Evolutionary conservation across 2,113 vertebrate species (phyloP).

Genomic region (Falcunculus frontatus): DNA sequence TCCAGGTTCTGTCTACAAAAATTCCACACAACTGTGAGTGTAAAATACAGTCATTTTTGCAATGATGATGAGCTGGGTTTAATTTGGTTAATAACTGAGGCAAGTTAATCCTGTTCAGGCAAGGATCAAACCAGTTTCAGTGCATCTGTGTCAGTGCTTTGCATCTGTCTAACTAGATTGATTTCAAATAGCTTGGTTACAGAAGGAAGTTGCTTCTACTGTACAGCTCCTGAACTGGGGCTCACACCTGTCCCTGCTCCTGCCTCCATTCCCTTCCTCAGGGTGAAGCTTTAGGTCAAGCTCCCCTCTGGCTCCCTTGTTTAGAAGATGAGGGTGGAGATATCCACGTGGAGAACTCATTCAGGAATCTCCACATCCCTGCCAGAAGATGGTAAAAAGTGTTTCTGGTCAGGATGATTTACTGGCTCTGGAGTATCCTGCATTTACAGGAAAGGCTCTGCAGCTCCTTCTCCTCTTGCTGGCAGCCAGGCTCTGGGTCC

Average conservation of each 20-base stretch:
- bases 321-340: neutral
- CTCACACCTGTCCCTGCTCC: neutral
- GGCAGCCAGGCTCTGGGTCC: neutral
- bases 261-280: neutral
- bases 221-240: neutral
- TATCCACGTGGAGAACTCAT: fast-evolving
- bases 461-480: neutral
- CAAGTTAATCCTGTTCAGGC: constrained; percentile 50
- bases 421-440: neutral
- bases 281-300: neutral
- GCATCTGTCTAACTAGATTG: neutral
- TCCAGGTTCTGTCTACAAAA: neutral
- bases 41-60: neutral
- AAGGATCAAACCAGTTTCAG: constrained; percentile 37
- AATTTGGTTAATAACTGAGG: constrained; percentile 35
- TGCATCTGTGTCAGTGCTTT: constrained; percentile 29
- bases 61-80: constrained; percentile 13
- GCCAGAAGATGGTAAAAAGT: neutral
- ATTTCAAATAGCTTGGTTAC: neutral
- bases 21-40: neutral
- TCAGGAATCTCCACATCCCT: neutral
- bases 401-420: neutral
- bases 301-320: neutral
- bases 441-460: neutral
- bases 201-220: neutral